These are phyloP conservation scores for Alethe diademata DNA, from an alignment of 2,113 vertebrate species.

Conservation along the genomic window DNA sequence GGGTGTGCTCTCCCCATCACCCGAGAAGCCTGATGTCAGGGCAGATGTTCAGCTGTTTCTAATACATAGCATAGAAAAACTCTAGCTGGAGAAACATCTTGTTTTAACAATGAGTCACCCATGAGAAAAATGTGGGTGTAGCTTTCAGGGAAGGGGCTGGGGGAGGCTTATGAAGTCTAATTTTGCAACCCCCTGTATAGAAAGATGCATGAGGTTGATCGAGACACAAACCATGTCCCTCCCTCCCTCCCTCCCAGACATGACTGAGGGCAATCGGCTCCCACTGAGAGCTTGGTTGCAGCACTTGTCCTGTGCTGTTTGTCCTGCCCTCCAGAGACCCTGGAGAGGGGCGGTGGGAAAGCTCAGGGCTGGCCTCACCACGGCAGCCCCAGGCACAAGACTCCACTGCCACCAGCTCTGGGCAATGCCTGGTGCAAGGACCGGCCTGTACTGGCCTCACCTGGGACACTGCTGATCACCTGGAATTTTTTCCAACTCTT, in stretches of 20 bases:
- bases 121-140: constrained; percentile 67
- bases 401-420: neutral
- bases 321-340: neutral
- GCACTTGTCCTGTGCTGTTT: neutral
- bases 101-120: constrained; percentile 48
- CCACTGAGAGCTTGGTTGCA: neutral
- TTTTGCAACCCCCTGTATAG: constrained; percentile 41
- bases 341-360: fast-evolving
- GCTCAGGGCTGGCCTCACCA: neutral
- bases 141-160: constrained; percentile 36
- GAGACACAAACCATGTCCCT: neutral
- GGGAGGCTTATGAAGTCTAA: neutral
- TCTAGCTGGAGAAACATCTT: constrained; percentile 5
- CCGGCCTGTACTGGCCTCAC: neutral
- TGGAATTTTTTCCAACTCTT: neutral
- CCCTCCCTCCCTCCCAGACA: neutral
- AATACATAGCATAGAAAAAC: neutral
- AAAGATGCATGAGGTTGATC: neutral
- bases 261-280: neutral
- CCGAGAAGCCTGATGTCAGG: neutral
- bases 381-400: neutral
- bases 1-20: neutral
- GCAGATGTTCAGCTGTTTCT: constrained; percentile 30
- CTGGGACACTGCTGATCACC: neutral
- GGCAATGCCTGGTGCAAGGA: neutral